Percentiles rank a stretch among this genome's conserved stretches.
phyloP scores from a whole-genome alignment of 2,797 vertebrate species.

The Echiichthys vipera region DNA sequence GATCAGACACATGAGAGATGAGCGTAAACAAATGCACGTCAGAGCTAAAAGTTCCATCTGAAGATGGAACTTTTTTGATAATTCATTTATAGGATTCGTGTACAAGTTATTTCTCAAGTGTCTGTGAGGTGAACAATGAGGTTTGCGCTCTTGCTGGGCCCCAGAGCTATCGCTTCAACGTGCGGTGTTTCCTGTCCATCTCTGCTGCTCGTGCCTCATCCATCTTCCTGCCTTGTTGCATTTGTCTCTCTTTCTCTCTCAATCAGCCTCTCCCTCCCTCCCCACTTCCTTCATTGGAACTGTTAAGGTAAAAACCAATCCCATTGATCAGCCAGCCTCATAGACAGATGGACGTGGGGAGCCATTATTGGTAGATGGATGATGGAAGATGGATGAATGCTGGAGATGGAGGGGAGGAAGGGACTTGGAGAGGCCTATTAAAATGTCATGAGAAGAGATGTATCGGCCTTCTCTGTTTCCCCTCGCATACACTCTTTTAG shows the following conservation, averaged over 20 bases:
- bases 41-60: constrained; percentile 37
- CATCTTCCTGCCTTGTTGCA: constrained; percentile 51
- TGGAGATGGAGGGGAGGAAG: constrained; percentile 61
- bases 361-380: constrained; percentile 75
- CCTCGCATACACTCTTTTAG: constrained; percentile 73
- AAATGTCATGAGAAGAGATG: constrained; percentile 78
- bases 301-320: constrained; percentile 64
- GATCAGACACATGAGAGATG: constrained; percentile 43
- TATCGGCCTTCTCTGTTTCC: constrained; percentile 74
- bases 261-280: constrained; percentile 43
- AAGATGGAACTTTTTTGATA: constrained; percentile 33
- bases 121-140: constrained; percentile 36
- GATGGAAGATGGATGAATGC: constrained; percentile 71
- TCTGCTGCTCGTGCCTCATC: constrained; percentile 20
- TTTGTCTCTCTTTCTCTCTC: constrained; percentile 62
- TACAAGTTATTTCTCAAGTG: constrained; percentile 56
- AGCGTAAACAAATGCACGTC: constrained; percentile 60
- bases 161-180: constrained; percentile 22
- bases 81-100: constrained; percentile 49
- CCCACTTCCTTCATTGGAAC: constrained; percentile 44
- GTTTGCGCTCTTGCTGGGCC: constrained; percentile 19
- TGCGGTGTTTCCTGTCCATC: constrained; percentile 40
- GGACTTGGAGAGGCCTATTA: constrained; percentile 77
- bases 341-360: constrained; percentile 57
- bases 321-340: constrained; percentile 71